Conservation (phyloP, 2,888 invertebrate genomes). For the Xylophagus ater region DNA sequence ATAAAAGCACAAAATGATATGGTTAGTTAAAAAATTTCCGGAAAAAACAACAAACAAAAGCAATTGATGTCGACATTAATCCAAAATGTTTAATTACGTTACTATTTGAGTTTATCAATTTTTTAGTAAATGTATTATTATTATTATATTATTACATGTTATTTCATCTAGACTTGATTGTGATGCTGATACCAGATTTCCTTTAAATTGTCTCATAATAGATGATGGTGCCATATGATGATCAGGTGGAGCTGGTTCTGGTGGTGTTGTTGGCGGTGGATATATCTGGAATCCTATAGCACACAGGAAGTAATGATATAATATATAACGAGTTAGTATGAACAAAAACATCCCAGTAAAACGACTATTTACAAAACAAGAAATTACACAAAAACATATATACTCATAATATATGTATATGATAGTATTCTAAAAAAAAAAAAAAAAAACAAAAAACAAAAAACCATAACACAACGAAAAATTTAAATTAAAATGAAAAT, state of each 20-base stretch:
- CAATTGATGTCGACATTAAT: background rate
- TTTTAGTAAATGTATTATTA: too few relatives aligned
- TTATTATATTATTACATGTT: slow-evolving; percentile 50
- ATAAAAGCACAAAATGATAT: slow-evolving; percentile 28
- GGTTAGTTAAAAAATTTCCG: slow-evolving; percentile 13
- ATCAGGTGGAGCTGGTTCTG: slow-evolving; percentile 75
- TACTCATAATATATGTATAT: too few relatives aligned
- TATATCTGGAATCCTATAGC: slow-evolving; percentile 65
- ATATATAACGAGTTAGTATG: slow-evolving; percentile 3
- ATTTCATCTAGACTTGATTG: slow-evolving; percentile 56
- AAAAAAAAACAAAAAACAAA: slow-evolving; percentile 12
- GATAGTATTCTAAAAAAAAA: slow-evolving; percentile 4
- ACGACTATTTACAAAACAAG: background rate
- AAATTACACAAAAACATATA: slow-evolving; percentile 1
- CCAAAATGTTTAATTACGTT: too few relatives aligned
- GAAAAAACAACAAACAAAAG: background rate
- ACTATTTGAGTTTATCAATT: too few relatives aligned
- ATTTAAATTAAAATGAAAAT: slow-evolving; percentile 14
- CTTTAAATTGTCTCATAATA: slow-evolving; percentile 41
- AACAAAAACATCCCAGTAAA: background rate
- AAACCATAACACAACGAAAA: slow-evolving; percentile 12
- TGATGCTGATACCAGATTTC: slow-evolving; percentile 43
- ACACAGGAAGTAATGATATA: slow-evolving; percentile 10
- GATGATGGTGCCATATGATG: slow-evolving; percentile 51
- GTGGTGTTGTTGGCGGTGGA: slow-evolving; percentile 73